Evolutionary conservation across 2,113 vertebrate species (phyloP).

Genomic region (Cacatua alba): DNA sequence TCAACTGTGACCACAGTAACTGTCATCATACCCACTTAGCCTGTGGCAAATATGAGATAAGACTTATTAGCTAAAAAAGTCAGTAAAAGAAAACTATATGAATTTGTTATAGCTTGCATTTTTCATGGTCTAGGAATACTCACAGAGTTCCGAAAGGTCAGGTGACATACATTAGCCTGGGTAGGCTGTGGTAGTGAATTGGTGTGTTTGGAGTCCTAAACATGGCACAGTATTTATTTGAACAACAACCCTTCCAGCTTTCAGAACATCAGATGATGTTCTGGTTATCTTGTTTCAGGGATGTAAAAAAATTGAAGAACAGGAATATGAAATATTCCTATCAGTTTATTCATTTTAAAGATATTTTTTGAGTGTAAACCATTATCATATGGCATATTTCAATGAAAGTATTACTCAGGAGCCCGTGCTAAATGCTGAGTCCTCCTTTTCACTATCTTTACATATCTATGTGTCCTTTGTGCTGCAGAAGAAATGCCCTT

Average conservation of each 20-base stretch:
- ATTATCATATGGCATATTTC: not conserved
- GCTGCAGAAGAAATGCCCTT: not conserved
- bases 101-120: not conserved
- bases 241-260: not conserved
- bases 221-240: not conserved
- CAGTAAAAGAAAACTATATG: not conserved
- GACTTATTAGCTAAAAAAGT: not conserved
- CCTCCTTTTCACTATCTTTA: constrained; percentile 10
- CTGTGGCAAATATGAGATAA: not conserved
- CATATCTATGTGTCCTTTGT: not conserved
- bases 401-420: not conserved
- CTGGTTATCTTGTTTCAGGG: not conserved
- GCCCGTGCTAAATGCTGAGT: not conserved
- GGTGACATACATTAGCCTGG: not conserved
- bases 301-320: not conserved
- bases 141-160: not conserved
- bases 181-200: not conserved
- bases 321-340: not conserved
- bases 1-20: not conserved
- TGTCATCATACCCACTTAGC: not conserved
- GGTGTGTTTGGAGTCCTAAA: not conserved
- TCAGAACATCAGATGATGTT: not conserved
- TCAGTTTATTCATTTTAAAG: not conserved
- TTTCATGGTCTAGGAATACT: not conserved
- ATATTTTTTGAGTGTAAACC: not conserved